A percentile compares a stretch with the other conserved stretches of the same genome.
These are phyloP conservation scores for Corapipo altera DNA, from an alignment of 2,113 vertebrate genomes.

Conservation along the genomic window DNA sequence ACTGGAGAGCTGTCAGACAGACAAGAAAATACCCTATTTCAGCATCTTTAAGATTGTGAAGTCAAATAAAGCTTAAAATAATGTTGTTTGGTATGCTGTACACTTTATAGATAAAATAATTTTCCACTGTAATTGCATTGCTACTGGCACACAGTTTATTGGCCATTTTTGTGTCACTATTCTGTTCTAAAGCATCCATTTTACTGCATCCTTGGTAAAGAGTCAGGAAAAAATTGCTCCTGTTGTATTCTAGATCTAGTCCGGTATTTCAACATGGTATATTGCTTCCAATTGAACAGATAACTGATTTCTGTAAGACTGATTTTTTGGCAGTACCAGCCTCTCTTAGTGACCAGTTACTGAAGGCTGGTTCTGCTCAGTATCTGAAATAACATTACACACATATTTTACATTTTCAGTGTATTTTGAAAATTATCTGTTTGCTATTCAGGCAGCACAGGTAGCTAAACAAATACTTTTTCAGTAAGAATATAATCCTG, in stretches of 20 bases:
- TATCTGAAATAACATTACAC: background rate
- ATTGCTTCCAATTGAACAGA: background rate
- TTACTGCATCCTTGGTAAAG: background rate
- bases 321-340: background rate
- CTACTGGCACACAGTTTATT: background rate
- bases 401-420: background rate
- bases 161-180: fast-evolving
- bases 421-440: background rate
- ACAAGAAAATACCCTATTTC: background rate
- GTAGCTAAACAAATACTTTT: background rate
- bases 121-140: background rate
- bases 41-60: background rate
- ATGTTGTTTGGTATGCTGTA: background rate
- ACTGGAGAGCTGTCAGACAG: background rate
- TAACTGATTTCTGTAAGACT: background rate
- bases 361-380: background rate
- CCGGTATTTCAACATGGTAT: background rate
- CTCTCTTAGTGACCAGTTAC: background rate
- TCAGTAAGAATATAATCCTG: background rate
- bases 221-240: background rate
- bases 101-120: background rate
- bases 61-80: background rate
- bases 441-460: background rate
- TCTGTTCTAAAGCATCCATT: background rate
- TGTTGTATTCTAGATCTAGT: background rate